Evolutionary conservation across 2,888 invertebrate genomes (phyloP), one percentile per base, ranked within the genome.

Genomic region (Kryphioiulus occultus): DNA sequence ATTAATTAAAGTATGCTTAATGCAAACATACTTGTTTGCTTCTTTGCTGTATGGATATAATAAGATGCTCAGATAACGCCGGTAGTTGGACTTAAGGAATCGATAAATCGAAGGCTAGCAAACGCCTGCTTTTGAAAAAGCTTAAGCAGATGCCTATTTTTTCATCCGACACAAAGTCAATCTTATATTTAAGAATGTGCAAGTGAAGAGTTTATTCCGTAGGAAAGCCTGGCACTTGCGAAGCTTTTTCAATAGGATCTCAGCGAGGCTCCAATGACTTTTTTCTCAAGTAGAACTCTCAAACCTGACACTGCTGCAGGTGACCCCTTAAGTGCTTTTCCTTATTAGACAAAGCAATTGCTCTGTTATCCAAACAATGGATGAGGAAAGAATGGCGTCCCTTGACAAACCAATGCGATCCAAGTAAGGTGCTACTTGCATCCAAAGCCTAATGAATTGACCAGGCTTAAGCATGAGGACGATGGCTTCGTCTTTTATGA

Each of bases 281-380:
- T 68, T 68, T 68, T 68, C 68, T 68, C 68, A 26, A 26, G 10
- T 7, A 68, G 26, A 10, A 68, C 68, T 22, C 59, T 68, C n/a
- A 22, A 68, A 68, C 26, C 68, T 68, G n/a, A 9, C 68, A 10
- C n/a, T 19, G n/a, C 12, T 68, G 68, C 68, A 26, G 26, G 68
- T 68, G 68, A 26, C 68, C 68, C 53, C 68, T 68, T 26, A 68
- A 68, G 68, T 68, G 68, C 68, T 68, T 68, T 68, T 68, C 26
- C 68, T 68, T 26, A 68, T 68, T 68, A 68, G 68, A 68, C 68
- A 68, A 68, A 68, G 68, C 68, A 68, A 68, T 68, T 68, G 68
- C 68, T 26, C n/a, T 4, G 68, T 3, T 26, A n/a, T 68, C 68
- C 68, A 68, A 68, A 68, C 68, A 68, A 68, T 10, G 68, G n/a